These are phyloP conservation scores for Artemia sp. DNA, from an alignment of 2,888 invertebrate species.

Conservation along the genomic window DNA sequence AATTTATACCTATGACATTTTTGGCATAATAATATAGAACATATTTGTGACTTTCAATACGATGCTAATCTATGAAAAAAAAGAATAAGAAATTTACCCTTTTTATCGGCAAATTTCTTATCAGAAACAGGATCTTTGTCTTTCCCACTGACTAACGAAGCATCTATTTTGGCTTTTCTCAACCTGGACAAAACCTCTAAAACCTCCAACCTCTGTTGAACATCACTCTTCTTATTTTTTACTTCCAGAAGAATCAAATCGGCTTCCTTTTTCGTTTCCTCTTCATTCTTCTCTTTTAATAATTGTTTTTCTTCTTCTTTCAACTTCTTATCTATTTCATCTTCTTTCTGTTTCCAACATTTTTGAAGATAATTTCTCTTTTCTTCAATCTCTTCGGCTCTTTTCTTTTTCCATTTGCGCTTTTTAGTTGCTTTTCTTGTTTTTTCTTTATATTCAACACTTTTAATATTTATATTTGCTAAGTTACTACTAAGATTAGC, in stretches of 20 bases:
- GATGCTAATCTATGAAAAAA: no score
- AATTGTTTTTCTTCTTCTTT: constrained; percentile 15
- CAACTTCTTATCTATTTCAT: not conserved
- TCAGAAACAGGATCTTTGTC: not conserved
- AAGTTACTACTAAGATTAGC: not conserved
- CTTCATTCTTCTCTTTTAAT: constrained; percentile 33
- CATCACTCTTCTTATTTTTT: constrained; percentile 49
- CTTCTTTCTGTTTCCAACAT: not conserved
- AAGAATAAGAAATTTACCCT: not conserved
- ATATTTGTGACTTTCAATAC: no score
- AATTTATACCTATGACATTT: not conserved
- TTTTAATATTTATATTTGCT: not conserved
- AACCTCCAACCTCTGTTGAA: constrained; percentile 45
- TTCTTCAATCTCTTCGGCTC: constrained; percentile 33
- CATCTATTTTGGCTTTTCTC: constrained; percentile 43
- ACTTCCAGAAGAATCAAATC: constrained; percentile 53
- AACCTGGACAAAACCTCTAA: constrained; percentile 47
- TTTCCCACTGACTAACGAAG: constrained; percentile 43
- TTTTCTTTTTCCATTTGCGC: constrained; percentile 25
- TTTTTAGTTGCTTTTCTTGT: not conserved
- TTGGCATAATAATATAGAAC: not conserved
- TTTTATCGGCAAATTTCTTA: not conserved
- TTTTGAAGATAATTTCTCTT: constrained; percentile 34
- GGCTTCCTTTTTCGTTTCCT: constrained; percentile 47
- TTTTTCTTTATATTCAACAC: not conserved